Percentiles rank a stretch among this genome's conserved stretches.
Conservation (phyloP, 2,797 vertebrate genomes). For the Anguilla marmorata region DNA sequence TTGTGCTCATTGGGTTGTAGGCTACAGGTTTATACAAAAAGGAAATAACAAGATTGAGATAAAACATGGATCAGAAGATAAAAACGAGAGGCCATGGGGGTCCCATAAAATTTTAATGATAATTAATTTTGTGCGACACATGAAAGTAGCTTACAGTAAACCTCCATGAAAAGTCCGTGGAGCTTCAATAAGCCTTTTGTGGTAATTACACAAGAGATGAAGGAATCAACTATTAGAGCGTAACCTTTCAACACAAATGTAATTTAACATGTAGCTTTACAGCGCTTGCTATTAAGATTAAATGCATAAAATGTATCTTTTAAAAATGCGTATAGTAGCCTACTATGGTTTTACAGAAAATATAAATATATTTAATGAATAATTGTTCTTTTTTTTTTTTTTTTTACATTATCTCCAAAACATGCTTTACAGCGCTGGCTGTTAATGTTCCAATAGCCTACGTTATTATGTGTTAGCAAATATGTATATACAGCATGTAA, state of each 20-base stretch:
- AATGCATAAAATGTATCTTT: not conserved
- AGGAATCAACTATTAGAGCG: not conserved
- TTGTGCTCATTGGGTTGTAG: too few species aligned
- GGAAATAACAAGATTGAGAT: not conserved
- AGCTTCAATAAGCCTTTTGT: not conserved
- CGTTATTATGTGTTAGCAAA: not conserved
- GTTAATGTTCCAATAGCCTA: not conserved
- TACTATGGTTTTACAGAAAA: not conserved
- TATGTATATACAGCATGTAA: not conserved
- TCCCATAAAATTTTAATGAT: not conserved
- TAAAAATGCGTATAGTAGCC: not conserved
- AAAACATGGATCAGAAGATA: not conserved
- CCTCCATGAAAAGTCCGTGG: not conserved
- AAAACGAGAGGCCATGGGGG: not conserved
- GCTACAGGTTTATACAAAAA: too few species aligned
- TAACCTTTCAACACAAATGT: not conserved
- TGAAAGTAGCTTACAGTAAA: not conserved
- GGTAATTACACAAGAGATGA: not conserved
- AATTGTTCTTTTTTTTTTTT: not conserved
- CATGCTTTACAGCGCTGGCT: not conserved
- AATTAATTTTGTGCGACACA: not conserved
- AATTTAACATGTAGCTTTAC: not conserved
- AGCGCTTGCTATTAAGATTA: not conserved
- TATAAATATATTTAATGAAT: not conserved
- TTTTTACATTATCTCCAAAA: not conserved